A percentile compares a stretch with the other conserved stretches of the same genome.
These are phyloP conservation scores for Acholoe squamosa DNA, from an alignment of 2,888 invertebrate species.

Conservation along the genomic window DNA sequence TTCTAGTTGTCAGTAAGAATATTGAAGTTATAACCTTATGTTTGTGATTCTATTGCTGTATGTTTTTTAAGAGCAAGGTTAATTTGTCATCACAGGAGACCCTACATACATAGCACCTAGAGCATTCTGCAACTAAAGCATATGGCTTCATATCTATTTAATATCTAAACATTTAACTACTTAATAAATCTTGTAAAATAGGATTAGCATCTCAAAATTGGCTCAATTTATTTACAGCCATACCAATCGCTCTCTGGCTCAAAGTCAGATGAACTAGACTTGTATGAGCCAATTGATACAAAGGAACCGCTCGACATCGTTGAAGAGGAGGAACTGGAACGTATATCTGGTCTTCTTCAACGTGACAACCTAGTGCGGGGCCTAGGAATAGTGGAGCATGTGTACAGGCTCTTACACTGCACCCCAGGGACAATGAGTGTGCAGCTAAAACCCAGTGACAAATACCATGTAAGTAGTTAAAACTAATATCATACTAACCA, in stretches of 20 bases:
- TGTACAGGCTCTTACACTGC: conserved; percentile 81
- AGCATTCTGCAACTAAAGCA: no score
- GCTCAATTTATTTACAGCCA: conserved; percentile 59
- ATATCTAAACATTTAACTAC: no score
- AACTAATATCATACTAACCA: no score
- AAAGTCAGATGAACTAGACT: background rate
- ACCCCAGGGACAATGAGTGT: conserved; percentile 81
- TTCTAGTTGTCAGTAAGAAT: no score
- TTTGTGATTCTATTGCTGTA: no score
- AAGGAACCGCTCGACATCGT: conserved; percentile 81
- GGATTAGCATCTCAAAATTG: no score
- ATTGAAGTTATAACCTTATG: no score
- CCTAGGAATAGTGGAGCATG: conserved; percentile 82
- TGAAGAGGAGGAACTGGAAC: conserved; percentile 82
- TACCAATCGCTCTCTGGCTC: conserved; percentile 63
- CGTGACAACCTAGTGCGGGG: conserved; percentile 83
- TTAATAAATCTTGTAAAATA: background rate
- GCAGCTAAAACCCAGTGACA: conserved; percentile 65
- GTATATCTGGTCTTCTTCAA: conserved; percentile 82
- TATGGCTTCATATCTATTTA: no score
- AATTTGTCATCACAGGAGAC: no score
- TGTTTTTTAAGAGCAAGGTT: no score
- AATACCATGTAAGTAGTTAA: conserved; percentile 30
- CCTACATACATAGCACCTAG: no score
- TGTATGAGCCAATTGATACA: conserved; percentile 78